Evolutionary conservation across 2,113 vertebrate genomes (phyloP), one percentile per base, ranked within the genome.

Genomic region (Epinephelus moara): DNA sequence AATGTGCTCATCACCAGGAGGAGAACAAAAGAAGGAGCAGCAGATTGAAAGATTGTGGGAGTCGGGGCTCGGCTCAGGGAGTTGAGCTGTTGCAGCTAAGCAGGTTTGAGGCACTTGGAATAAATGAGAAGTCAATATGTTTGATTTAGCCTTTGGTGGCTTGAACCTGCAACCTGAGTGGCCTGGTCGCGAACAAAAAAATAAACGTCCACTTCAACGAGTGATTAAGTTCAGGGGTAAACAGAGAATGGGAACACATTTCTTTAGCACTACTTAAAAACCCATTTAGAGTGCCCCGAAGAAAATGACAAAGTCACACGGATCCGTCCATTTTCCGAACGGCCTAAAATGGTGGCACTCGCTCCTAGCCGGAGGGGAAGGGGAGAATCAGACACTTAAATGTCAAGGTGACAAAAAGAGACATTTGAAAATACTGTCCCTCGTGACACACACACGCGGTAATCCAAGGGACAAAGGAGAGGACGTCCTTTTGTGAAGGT

Each of bases 361-460:
- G 56, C n/a, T 73, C 30, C 47, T 53, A 2, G 83, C 89, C 25
- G 3, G 66, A 70, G 88, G 89, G 55, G 42, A 13, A 30, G 37
- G 27, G 27, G 67, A 40, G 33, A 52, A 67, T 69, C 33, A 33
- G 66, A 86, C 68, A 30, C 81, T 89, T 86, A 93, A 94, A 93
- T 94, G 92, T 94, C 92, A 94, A 94, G 93, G 92, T 92, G 92
- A 94, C 86, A 86, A 91, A 88, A 86, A 89, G 76, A 88, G 85
- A 84, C 89, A 79, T 91, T 86, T 85, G 79, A 86, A 92, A 93
- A 88, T 75, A 74, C 59, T 11, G 81, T 93, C 93, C 89, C 86
- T n/a, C 0, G 76, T 77, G 87, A 87, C 79, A 83, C 64, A 45
- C 56, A 50, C 49, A 50, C 37, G 21, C 19, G 21, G 59, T 80